These are phyloP conservation scores for Sebastes glaucus DNA, from an alignment of 2,797 vertebrate species.

Conservation along the genomic window DNA sequence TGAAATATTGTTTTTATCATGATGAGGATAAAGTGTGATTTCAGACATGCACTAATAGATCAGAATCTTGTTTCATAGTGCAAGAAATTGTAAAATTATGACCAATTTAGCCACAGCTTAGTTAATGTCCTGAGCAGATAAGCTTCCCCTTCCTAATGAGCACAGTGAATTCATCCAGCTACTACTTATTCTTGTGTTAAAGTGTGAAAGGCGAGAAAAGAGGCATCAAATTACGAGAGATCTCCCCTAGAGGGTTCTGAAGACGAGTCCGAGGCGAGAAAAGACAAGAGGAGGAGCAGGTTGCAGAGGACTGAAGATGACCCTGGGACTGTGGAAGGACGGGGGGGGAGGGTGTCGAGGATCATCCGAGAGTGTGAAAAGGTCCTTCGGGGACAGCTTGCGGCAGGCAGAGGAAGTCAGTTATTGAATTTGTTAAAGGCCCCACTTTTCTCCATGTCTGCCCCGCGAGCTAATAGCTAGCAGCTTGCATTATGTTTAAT, in stretches of 20 bases:
- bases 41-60: not conserved
- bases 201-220: constrained; percentile 25
- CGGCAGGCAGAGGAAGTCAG: constrained; percentile 37
- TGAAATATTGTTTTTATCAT: not conserved
- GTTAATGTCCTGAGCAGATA: not conserved
- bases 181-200: not conserved
- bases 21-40: not conserved
- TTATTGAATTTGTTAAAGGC: constrained; percentile 63
- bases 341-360: constrained; percentile 6
- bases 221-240: constrained; percentile 27
- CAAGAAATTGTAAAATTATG: not conserved
- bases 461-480: constrained; percentile 49
- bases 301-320: constrained; percentile 33
- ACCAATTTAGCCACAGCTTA: not conserved
- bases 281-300: not conserved
- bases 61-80: not conserved
- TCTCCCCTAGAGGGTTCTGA: constrained; percentile 33
- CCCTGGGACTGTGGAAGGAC: constrained; percentile 14
- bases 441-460: constrained; percentile 34
- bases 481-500: constrained; percentile 67
- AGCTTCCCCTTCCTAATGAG: not conserved
- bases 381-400: constrained; percentile 56
- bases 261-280: constrained; percentile 2
- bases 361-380: constrained; percentile 41
- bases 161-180: not conserved